A percentile compares a stretch with the other conserved stretches of the same genome.
phyloP scores from a whole-genome alignment of 2,888 invertebrate species.

The Isoperla grammatica region DNA sequence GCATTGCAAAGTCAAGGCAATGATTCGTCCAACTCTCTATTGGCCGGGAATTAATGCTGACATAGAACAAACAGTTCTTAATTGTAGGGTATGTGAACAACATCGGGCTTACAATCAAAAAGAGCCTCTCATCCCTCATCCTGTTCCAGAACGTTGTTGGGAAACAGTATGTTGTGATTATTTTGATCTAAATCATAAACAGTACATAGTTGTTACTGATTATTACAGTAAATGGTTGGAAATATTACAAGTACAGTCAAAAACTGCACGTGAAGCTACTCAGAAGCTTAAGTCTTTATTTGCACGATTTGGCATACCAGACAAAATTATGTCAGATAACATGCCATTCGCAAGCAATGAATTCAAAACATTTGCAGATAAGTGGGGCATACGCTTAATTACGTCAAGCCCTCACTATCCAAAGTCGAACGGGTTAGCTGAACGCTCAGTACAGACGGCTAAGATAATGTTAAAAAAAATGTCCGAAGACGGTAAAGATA shows the following conservation, averaged over 20 bases:
- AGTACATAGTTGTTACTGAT: background rate
- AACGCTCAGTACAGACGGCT: background rate
- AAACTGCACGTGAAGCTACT: background rate
- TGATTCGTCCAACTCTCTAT: background rate
- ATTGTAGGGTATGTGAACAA: slow-evolving; percentile 12
- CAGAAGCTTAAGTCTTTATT: background rate
- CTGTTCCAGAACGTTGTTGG: slow-evolving; percentile 21
- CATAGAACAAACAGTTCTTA: slow-evolving; percentile 31
- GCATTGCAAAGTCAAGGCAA: background rate
- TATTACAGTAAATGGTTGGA: background rate
- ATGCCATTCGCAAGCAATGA: background rate
- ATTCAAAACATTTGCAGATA: background rate
- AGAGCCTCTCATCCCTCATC: slow-evolving; percentile 30
- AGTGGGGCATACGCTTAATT: background rate
- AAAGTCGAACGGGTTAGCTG: slow-evolving; percentile 5
- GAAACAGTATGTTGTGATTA: background rate
- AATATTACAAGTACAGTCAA: background rate
- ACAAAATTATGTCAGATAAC: background rate
- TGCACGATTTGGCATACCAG: background rate
- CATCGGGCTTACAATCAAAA: slow-evolving; percentile 21
- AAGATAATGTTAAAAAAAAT: background rate
- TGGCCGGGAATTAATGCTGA: slow-evolving; percentile 28
- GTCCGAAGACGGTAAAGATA: background rate
- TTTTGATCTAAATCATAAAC: background rate
- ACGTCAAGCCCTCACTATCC: slow-evolving; percentile 4